Percentiles rank a stretch among this genome's conserved stretches.
These are phyloP conservation scores for Eubasilissa splendida DNA, from an alignment of 2,888 invertebrate genomes.

Conservation along the genomic window DNA sequence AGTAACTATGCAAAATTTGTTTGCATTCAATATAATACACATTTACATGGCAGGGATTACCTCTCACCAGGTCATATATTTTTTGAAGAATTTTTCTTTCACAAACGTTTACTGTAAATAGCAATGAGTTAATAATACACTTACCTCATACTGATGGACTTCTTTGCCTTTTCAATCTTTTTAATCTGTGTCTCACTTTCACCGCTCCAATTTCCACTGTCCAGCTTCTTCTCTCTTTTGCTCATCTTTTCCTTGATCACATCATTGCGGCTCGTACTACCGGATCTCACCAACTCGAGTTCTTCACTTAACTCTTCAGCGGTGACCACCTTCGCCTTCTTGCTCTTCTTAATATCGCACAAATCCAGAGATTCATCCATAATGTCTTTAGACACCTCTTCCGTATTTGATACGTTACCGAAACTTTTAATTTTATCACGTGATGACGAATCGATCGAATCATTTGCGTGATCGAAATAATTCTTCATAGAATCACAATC, in stretches of 20 bases:
- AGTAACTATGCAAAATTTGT: too few species aligned
- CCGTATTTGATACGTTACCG: background rate
- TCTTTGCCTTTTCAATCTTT: conserved; percentile 42
- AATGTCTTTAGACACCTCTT: conserved; percentile 61
- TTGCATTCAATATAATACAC: too few species aligned
- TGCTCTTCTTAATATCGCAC: conserved; percentile 15
- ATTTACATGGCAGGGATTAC: too few species aligned
- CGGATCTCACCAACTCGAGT: background rate
- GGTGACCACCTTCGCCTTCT: background rate
- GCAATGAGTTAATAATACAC: background rate
- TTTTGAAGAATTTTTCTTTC: too few species aligned
- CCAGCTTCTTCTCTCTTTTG: conserved; percentile 30
- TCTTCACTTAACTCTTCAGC: conserved; percentile 1
- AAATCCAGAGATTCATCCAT: conserved; percentile 55
- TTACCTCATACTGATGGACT: conserved; percentile 26
- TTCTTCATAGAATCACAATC: conserved; percentile 4
- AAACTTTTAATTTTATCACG: too few species aligned
- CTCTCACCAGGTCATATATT: too few species aligned
- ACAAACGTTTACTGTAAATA: too few species aligned
- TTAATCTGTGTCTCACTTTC: conserved; percentile 43
- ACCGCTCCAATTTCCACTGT: conserved; percentile 42
- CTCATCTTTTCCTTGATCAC: background rate
- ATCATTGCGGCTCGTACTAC: background rate
- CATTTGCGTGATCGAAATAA: background rate
- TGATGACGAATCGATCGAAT: too few species aligned